Conservation (phyloP, 1,140 invertebrate genomes). For the Hormaphis cornu region DNA sequence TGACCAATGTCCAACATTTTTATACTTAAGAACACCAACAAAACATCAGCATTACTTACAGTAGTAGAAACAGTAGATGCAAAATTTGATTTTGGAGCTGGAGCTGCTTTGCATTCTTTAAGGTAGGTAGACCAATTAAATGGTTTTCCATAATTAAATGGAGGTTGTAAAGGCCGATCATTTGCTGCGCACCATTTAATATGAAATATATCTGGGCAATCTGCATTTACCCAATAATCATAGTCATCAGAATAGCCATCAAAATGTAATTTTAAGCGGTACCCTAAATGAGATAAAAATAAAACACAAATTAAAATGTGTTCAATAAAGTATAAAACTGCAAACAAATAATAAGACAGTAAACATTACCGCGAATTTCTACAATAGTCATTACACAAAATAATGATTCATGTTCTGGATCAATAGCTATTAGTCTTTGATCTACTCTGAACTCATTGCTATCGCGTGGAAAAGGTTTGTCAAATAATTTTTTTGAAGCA, state of each 20-base stretch:
- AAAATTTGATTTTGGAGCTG: conserved; percentile 52
- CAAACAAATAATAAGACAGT: not conserved
- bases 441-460: conserved; percentile 65
- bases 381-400: conserved; percentile 84
- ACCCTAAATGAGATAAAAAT: conserved; percentile 48
- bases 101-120: conserved; percentile 60
- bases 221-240: conserved; percentile 90
- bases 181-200: conserved; percentile 84
- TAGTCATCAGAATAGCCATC: conserved; percentile 82
- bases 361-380: conserved; percentile 59
- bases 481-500: conserved; percentile 9
- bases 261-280: conserved; percentile 78
- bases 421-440: conserved; percentile 89
- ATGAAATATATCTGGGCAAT: conserved; percentile 84
- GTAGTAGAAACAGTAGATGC: not conserved
- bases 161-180: conserved; percentile 60
- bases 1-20: no score
- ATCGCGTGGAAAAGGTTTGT: not conserved
- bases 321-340: conserved; percentile 39
- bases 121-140: conserved; percentile 84
- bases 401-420: conserved; percentile 78
- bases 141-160: conserved; percentile 55
- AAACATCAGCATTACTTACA: no score
- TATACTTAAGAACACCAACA: no score
- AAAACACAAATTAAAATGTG: no score